phyloP scores from a whole-genome alignment of 2,888 invertebrate species.

The Gymnosoma rotundatum region DNA sequence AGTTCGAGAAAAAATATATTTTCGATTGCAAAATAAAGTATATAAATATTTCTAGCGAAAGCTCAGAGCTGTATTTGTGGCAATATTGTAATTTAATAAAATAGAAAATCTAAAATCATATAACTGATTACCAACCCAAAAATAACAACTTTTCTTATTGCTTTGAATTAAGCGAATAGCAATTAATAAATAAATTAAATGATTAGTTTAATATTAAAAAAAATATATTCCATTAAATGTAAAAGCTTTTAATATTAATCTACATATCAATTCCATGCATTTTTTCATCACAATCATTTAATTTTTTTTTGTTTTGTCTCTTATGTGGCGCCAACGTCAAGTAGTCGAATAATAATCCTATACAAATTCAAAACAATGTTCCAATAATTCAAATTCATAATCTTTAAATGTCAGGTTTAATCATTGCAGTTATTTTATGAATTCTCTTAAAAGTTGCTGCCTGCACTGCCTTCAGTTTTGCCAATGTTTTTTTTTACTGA shows the following conservation, averaged over 20 bases:
- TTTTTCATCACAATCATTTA: conserved; percentile 52
- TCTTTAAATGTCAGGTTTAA: conserved; percentile 70
- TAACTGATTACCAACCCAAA: too few species aligned
- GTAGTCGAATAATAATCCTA: conserved; percentile 55
- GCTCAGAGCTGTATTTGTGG: too few species aligned
- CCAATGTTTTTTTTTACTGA: not conserved
- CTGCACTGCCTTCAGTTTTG: not conserved
- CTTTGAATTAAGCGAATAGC: too few species aligned
- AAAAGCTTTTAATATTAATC: not conserved
- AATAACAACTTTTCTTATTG: too few species aligned
- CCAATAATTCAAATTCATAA: conserved; percentile 67
- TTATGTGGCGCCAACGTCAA: conserved; percentile 68
- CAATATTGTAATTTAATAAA: too few species aligned
- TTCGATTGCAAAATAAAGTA: too few species aligned
- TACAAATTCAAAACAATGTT: conserved; percentile 61
- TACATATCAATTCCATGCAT: conserved; percentile 8
- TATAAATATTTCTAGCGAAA: too few species aligned
- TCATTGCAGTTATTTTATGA: conserved; percentile 53
- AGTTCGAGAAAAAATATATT: too few species aligned
- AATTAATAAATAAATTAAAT: not conserved
- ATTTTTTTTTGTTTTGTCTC: not conserved
- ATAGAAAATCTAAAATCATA: too few species aligned
- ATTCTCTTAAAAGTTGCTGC: conserved; percentile 2
- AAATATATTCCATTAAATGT: conserved; percentile 29
- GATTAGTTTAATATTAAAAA: conserved; percentile 26